Evolutionary conservation across 2,888 invertebrate genomes (phyloP).

Genomic region (Eustalomyia histrio): DNA sequence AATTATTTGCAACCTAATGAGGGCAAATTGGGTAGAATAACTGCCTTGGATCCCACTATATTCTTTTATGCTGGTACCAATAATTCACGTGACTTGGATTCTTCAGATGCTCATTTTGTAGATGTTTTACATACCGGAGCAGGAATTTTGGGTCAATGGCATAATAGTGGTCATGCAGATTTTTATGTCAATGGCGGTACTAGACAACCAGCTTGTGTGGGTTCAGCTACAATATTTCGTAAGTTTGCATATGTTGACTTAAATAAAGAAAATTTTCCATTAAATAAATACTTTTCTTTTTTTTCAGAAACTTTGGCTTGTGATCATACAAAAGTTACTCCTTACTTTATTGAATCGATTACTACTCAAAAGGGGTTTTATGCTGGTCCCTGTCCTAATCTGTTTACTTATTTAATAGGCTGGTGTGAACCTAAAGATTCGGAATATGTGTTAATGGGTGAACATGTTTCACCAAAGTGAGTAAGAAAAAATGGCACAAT

Average conservation of each 20-base stretch:
- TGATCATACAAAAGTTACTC: conserved; percentile 94
- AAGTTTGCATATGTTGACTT: conserved; percentile 76
- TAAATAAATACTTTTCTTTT: not conserved
- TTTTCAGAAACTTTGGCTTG: conserved; percentile 89
- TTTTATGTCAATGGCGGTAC: conserved; percentile 93
- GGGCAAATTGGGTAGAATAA: conserved; percentile 91
- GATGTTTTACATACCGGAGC: conserved; percentile 92
- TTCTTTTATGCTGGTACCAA: conserved; percentile 92
- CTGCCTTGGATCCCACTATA: conserved; percentile 92
- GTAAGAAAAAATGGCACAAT: conserved; percentile 70
- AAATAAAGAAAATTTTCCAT: not conserved
- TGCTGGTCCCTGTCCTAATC: conserved; percentile 90
- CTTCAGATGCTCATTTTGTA: conserved; percentile 90
- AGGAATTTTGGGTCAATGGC: conserved; percentile 93
- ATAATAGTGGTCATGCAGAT: conserved; percentile 92
- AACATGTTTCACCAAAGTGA: conserved; percentile 89
- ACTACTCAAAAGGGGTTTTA: conserved; percentile 89
- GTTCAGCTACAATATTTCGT: conserved; percentile 90
- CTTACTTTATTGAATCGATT: conserved; percentile 94
- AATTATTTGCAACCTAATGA: conserved; percentile 84
- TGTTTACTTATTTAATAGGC: conserved; percentile 90
- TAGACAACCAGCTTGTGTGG: conserved; percentile 92
- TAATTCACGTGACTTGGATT: conserved; percentile 88
- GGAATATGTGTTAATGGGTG: conserved; percentile 92
- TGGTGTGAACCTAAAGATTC: conserved; percentile 90